Percentiles rank a stretch among this genome's conserved stretches.
Evolutionary conservation across 2,113 vertebrate species (phyloP).

Genomic region (Sminthopsis crassicaudata): DNA sequence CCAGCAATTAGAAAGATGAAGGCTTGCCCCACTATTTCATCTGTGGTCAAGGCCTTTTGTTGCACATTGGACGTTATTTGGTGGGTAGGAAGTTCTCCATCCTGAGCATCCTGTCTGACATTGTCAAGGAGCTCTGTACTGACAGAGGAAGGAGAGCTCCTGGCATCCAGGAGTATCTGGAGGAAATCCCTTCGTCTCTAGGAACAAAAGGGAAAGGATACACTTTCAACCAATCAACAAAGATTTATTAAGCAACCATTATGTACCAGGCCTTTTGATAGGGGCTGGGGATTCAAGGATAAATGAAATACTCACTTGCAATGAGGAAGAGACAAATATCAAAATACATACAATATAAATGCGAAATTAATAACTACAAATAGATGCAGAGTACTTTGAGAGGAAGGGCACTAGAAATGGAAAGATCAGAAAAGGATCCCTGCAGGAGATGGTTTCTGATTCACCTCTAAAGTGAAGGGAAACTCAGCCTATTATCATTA

Average conservation of each 20-base stretch:
- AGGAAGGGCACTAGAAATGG: background rate
- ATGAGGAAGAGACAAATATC: background rate
- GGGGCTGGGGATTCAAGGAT: background rate
- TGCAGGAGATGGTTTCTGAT: background rate
- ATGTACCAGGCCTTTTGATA: background rate
- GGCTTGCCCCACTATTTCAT: slow-evolving; percentile 94
- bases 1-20: slow-evolving; percentile 94
- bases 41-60: slow-evolving; percentile 86
- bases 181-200: slow-evolving; percentile 95
- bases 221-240: background rate
- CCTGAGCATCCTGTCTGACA: slow-evolving; percentile 70
- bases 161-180: slow-evolving; percentile 92
- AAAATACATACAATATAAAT: background rate
- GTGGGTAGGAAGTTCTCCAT: background rate
- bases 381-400: background rate
- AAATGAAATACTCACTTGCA: background rate
- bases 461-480: background rate
- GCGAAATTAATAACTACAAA: background rate
- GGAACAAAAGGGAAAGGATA: background rate
- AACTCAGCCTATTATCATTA: background rate
- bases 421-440: background rate
- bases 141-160: slow-evolving; percentile 63
- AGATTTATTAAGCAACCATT: background rate
- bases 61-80: slow-evolving; percentile 5
- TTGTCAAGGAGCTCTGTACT: slow-evolving; percentile 82